These are phyloP conservation scores for Naja naja DNA, from an alignment of 2,113 vertebrate species.

Conservation along the genomic window DNA sequence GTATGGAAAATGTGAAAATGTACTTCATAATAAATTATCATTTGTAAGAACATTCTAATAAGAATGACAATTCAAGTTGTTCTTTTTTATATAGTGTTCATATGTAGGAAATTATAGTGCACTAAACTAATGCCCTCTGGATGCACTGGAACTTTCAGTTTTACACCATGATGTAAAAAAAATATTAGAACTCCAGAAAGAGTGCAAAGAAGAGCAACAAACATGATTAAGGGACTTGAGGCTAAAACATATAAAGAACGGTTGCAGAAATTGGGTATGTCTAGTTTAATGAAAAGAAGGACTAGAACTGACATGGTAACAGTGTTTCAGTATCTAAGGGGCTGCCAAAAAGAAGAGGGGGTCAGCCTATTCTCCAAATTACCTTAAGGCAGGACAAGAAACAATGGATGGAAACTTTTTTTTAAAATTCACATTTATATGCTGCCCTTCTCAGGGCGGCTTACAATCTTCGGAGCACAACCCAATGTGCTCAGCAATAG, in stretches of 20 bases:
- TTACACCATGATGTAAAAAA: neutral
- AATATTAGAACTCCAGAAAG: neutral
- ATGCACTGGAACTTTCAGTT: neutral
- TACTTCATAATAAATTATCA: neutral
- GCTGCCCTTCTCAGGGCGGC: no score
- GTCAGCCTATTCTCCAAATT: neutral
- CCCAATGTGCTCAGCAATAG: no score
- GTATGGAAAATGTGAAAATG: rapidly evolving
- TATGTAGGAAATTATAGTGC: neutral
- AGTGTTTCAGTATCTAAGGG: neutral
- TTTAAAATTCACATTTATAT: no score
- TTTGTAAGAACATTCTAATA: neutral
- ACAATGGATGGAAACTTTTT: neutral
- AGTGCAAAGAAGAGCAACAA: neutral
- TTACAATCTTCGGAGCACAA: no score
- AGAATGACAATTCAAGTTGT: rapidly evolving
- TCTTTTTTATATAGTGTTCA: neutral
- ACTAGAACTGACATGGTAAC: neutral
- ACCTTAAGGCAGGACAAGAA: neutral
- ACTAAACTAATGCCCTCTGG: neutral
- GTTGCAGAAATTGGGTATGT: neutral
- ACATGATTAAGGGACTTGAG: neutral
- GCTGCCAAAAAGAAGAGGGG: neutral
- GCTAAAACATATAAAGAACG: neutral
- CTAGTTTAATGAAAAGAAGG: neutral